Evolutionary conservation across 2,113 vertebrate genomes (phyloP).

Genomic region (Oriolus oriolus): DNA sequence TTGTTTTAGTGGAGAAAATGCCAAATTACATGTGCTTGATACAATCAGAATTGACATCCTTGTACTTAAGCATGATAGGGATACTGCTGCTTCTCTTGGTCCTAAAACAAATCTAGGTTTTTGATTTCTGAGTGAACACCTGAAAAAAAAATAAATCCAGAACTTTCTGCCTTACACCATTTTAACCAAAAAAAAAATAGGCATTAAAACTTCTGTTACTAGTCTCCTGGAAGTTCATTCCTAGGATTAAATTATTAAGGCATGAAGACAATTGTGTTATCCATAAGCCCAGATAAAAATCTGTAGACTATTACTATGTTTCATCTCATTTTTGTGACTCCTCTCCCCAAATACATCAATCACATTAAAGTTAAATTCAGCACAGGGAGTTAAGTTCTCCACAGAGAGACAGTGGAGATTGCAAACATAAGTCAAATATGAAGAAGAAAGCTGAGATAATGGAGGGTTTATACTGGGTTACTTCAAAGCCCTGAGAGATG

Average conservation of each 20-base stretch:
- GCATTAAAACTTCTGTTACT: neutral
- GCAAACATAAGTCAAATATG: neutral
- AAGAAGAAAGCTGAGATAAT: neutral
- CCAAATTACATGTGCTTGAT: neutral
- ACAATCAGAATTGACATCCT: neutral
- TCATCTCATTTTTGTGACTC: constrained; percentile 19
- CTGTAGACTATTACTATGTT: neutral
- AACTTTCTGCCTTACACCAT: neutral
- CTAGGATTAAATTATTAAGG: neutral
- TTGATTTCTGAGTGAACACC: neutral
- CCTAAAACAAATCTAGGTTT: neutral
- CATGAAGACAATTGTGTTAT: neutral
- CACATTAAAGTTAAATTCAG: neutral
- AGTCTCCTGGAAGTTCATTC: neutral
- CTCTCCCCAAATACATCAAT: neutral
- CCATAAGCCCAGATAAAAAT: neutral
- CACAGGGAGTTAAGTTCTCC: neutral
- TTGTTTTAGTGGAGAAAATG: neutral
- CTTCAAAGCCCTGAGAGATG: neutral
- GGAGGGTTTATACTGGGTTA: neutral
- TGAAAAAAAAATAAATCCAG: neutral
- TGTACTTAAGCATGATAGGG: neutral
- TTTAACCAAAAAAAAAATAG: neutral
- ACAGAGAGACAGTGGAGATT: neutral
- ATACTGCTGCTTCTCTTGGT: neutral